Evolutionary conservation across 2,888 invertebrate genomes (phyloP).

Genomic region (Halictus quadricinctus): DNA sequence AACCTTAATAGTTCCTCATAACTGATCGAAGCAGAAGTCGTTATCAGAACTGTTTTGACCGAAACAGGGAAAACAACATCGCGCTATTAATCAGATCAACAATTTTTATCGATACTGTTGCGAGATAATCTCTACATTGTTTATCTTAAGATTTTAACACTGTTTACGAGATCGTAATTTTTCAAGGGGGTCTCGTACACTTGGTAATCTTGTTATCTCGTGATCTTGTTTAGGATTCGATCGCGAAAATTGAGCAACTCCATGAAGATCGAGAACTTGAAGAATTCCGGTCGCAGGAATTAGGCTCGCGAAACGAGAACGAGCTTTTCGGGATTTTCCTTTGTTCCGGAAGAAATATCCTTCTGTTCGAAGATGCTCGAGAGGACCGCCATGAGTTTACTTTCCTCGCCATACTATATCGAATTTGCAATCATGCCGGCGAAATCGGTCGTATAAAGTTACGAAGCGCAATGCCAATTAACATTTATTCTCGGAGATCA

Average conservation of each 20-base stretch:
- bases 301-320: no score
- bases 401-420: slow-evolving; percentile 11
- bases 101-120: slow-evolving; percentile 54
- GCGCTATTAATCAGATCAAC: slow-evolving; percentile 7
- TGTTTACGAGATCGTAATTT: slow-evolving; percentile 23
- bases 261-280: background rate
- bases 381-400: slow-evolving; percentile 2
- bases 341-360: background rate
- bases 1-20: no score
- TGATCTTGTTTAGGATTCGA: background rate
- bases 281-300: background rate
- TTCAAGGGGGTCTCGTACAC: no score
- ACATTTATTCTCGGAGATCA: background rate
- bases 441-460: background rate
- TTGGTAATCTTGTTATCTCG: no score
- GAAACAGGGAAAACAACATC: background rate
- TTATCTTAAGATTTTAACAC: slow-evolving; percentile 58
- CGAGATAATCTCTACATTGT: slow-evolving; percentile 48
- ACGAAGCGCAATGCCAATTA: background rate
- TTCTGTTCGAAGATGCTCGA: background rate
- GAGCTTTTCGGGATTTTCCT: background rate
- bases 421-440: slow-evolving; percentile 52
- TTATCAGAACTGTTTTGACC: no score
- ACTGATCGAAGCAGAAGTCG: no score
- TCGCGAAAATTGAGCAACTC: background rate